Evolutionary conservation across 1,140 invertebrate species (phyloP).

Genomic region (Heliconius hermathena): DNA sequence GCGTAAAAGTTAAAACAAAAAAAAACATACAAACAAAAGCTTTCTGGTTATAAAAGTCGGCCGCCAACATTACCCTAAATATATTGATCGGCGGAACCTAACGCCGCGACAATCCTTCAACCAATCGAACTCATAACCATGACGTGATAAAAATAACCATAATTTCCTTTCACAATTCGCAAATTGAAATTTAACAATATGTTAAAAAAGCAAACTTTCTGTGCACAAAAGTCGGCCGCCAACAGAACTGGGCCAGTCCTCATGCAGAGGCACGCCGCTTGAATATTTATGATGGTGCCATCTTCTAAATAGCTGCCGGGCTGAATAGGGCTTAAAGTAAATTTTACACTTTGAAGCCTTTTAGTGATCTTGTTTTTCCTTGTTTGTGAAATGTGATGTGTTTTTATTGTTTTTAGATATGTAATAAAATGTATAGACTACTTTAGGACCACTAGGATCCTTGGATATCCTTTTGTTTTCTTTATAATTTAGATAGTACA

Average conservation of each 20-base stretch:
- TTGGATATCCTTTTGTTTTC: too few relatives aligned
- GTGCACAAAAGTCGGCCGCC: constrained; percentile 26
- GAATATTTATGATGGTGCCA: constrained; percentile 28
- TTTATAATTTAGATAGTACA: too few relatives aligned
- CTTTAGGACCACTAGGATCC: too few relatives aligned
- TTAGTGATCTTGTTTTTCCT: background rate
- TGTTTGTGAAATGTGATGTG: background rate
- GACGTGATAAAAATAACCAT: background rate
- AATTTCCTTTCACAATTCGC: background rate
- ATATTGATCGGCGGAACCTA: too few relatives aligned
- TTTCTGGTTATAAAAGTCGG: too few relatives aligned
- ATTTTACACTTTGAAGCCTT: constrained; percentile 23
- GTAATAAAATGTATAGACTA: too few relatives aligned
- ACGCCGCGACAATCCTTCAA: too few relatives aligned
- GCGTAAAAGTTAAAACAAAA: too few relatives aligned
- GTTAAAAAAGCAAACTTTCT: constrained; percentile 27
- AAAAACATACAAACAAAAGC: too few relatives aligned
- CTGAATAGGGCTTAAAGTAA: constrained; percentile 29
- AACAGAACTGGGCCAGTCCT: constrained; percentile 20
- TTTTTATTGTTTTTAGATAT: background rate
- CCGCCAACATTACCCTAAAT: too few relatives aligned
- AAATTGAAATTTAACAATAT: constrained; percentile 6
- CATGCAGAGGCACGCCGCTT: constrained; percentile 24
- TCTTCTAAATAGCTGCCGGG: constrained; percentile 13
- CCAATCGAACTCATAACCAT: background rate